A percentile compares a stretch with the other conserved stretches of the same genome.
phyloP scores from a whole-genome alignment of 2,797 vertebrate species.

The Paedocypris micromegethes region DNA sequence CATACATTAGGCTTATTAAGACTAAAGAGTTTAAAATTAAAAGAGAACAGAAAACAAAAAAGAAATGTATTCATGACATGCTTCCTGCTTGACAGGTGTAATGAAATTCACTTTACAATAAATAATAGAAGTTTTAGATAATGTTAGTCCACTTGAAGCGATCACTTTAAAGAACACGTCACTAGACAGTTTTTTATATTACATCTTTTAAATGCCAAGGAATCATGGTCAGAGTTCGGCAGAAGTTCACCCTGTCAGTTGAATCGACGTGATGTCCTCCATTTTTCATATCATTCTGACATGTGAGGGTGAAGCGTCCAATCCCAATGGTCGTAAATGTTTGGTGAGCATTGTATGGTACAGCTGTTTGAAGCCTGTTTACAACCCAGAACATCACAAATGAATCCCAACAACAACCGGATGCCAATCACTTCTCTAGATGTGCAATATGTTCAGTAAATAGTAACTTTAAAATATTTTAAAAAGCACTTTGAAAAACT shows the following conservation, averaged over 20 bases:
- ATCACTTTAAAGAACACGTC: conserved; percentile 17
- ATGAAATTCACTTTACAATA: no score
- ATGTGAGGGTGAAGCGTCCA: background rate
- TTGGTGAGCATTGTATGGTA: conserved; percentile 2
- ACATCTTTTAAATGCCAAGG: conserved; percentile 29
- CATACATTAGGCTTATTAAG: no score
- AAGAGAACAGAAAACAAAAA: no score
- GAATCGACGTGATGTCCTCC: background rate
- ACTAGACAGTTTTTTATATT: conserved; percentile 32
- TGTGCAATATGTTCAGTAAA: no score
- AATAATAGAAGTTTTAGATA: no score
- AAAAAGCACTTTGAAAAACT: no score
- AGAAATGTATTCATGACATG: no score
- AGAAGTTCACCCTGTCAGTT: conserved; percentile 31
- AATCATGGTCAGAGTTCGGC: conserved; percentile 25
- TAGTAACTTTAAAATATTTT: no score
- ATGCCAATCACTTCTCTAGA: background rate
- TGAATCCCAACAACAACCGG: conserved; percentile 37
- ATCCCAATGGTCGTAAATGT: conserved; percentile 8
- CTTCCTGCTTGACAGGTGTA: no score
- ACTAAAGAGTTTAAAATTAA: no score
- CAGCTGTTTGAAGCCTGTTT: conserved; percentile 15
- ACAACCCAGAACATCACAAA: conserved; percentile 29
- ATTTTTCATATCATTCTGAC: conserved; percentile 2
- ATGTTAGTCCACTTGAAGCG: background rate